Conservation (phyloP, 2,797 vertebrate species). For the Anomalospiza imberbis region DNA sequence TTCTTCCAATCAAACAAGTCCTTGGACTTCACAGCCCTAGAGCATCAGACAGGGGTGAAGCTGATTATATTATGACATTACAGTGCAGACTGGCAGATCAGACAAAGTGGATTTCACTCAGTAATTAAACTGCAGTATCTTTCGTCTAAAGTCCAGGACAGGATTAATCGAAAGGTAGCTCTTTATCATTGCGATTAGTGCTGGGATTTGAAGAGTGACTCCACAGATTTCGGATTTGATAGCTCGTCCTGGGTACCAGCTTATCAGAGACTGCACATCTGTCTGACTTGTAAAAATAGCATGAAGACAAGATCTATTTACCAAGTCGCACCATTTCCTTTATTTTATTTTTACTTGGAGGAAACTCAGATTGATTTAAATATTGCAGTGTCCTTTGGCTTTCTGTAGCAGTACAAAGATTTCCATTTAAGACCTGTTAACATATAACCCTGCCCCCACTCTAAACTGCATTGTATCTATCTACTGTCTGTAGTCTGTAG, state of each 20-base stretch:
- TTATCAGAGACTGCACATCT: slow-evolving; percentile 59
- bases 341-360: slow-evolving; percentile 59
- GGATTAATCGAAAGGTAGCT: slow-evolving; percentile 79
- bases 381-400: slow-evolving; percentile 30
- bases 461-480: background rate
- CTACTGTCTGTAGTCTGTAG: background rate
- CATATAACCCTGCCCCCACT: background rate
- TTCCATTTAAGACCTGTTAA: slow-evolving; percentile 7
- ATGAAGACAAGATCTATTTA: slow-evolving; percentile 65
- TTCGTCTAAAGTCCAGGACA: slow-evolving; percentile 73
- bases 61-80: slow-evolving; percentile 79
- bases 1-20: slow-evolving; percentile 74
- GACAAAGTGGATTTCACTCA: slow-evolving; percentile 80
- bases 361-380: slow-evolving; percentile 57
- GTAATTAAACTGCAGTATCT: slow-evolving; percentile 81
- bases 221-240: slow-evolving; percentile 68
- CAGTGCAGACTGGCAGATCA: slow-evolving; percentile 76
- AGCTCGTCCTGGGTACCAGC: slow-evolving; percentile 48
- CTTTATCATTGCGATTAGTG: slow-evolving; percentile 73
- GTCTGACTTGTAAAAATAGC: slow-evolving; percentile 71
- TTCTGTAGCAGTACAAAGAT: slow-evolving; percentile 11
- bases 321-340: slow-evolving; percentile 45
- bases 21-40: slow-evolving; percentile 72
- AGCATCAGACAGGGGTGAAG: slow-evolving; percentile 70
- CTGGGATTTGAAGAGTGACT: slow-evolving; percentile 73